phyloP scores from a whole-genome alignment of 2,797 vertebrate genomes.

The Sebastes dallii region DNA sequence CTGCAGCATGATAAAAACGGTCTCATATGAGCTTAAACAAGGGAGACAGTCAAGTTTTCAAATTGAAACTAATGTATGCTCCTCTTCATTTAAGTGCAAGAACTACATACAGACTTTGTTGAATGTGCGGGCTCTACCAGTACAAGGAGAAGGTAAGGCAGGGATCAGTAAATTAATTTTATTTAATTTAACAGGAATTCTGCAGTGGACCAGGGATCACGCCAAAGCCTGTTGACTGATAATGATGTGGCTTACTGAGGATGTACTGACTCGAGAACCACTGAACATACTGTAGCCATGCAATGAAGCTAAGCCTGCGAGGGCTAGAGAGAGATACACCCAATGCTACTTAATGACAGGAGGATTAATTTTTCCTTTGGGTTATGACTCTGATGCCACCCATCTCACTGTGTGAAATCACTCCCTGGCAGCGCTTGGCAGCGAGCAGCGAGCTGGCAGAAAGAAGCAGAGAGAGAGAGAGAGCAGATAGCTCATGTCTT shows the following conservation, averaged over 20 bases:
- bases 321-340: slow-evolving; percentile 29
- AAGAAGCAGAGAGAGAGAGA: not conserved
- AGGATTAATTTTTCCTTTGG: slow-evolving; percentile 60
- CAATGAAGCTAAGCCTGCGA: slow-evolving; percentile 37
- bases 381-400: slow-evolving; percentile 56
- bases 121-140: not conserved
- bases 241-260: slow-evolving; percentile 27
- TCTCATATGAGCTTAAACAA: not conserved
- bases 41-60: not conserved
- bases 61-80: not conserved
- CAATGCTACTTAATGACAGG: slow-evolving; percentile 59
- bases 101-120: not conserved
- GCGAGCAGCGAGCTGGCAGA: slow-evolving; percentile 41
- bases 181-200: slow-evolving; percentile 30
- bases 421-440: slow-evolving; percentile 44
- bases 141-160: not conserved
- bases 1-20: not conserved
- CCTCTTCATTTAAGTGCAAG: not conserved
- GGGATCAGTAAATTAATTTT: slow-evolving; percentile 7
- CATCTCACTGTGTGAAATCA: slow-evolving; percentile 59
- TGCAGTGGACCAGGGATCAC: slow-evolving; percentile 14
- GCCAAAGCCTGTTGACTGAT: slow-evolving; percentile 31
- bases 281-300: slow-evolving; percentile 23
- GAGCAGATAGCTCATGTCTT: slow-evolving; percentile 40
- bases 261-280: slow-evolving; percentile 22